Percentiles rank a stretch among this genome's conserved stretches.
phyloP scores from a whole-genome alignment of 37 sponge, comb jelly and placozoan genomes.

The Spongilla lacustris region DNA sequence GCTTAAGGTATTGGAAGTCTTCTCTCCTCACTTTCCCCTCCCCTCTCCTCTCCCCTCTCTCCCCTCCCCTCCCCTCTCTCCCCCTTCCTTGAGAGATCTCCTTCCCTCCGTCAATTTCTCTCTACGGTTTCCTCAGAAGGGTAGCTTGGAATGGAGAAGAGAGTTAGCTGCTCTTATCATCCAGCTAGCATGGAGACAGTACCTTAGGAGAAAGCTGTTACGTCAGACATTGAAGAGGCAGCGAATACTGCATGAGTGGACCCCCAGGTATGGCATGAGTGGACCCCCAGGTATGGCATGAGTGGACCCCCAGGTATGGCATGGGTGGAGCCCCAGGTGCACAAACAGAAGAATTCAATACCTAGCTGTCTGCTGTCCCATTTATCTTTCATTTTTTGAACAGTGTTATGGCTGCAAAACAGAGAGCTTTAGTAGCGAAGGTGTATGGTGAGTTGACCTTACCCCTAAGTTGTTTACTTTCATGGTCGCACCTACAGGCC shows the following conservation, averaged over 20 bases:
- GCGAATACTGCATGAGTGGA: slow-evolving; percentile 86
- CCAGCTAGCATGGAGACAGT: slow-evolving; percentile 94
- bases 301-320: too few species aligned
- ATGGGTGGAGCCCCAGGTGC: too few species aligned
- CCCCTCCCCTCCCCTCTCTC: too few species aligned
- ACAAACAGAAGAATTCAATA: too few species aligned
- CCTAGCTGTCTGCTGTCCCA: neutral
- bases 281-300: too few species aligned
- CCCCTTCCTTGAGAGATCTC: neutral
- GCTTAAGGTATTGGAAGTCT: slow-evolving; percentile 27
- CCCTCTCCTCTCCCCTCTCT: too few species aligned
- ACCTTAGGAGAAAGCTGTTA: slow-evolving; percentile 63
- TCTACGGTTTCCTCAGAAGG: slow-evolving; percentile 21
- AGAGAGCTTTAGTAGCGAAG: slow-evolving; percentile 71
- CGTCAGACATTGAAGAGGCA: slow-evolving; percentile 39
- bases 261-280: slow-evolving; percentile 49
- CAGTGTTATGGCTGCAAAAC: slow-evolving; percentile 85
- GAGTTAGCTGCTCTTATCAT: slow-evolving; percentile 94
- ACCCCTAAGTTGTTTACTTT: neutral
- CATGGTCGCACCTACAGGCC: slow-evolving; percentile 41
- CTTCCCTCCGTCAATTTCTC: neutral
- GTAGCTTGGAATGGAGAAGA: slow-evolving; percentile 78
- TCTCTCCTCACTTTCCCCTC: neutral
- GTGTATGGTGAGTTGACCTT: slow-evolving; percentile 66
- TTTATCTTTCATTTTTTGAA: neutral